phyloP scores from a whole-genome alignment of 2,113 vertebrate species.

The Odontophorus gujanensis region DNA sequence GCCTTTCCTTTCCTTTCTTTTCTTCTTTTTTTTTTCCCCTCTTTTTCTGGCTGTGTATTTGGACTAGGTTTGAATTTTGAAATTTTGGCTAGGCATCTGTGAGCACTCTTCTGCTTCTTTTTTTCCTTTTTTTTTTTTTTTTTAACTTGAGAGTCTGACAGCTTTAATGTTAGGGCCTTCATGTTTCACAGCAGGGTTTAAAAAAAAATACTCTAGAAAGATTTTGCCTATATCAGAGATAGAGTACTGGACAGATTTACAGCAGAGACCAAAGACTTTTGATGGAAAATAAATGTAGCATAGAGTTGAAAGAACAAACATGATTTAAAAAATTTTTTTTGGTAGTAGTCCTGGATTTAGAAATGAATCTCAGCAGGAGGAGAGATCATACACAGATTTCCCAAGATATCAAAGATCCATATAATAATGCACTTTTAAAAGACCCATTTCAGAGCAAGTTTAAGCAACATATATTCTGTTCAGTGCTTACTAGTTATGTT shows the following conservation, averaged over 20 bases:
- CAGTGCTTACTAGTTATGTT: neutral
- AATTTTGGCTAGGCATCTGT: neutral
- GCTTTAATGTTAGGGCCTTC: constrained; percentile 33
- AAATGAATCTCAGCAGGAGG: neutral
- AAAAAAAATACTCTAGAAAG: neutral
- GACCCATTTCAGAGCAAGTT: neutral
- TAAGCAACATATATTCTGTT: neutral
- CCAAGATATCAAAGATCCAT: constrained; percentile 24
- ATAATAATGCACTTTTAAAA: constrained; percentile 3
- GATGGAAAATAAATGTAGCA: constrained; percentile 9
- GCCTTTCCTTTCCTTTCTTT: neutral
- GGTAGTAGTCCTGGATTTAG: neutral
- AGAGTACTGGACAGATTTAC: constrained; percentile 31
- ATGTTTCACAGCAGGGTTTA: constrained; percentile 28
- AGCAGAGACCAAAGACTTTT: constrained; percentile 44
- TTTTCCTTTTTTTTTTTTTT: neutral
- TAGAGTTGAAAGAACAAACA: constrained; percentile 40
- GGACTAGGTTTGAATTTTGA: neutral
- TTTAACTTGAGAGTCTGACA: neutral
- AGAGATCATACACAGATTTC: constrained; percentile 29
- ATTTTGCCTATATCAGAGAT: constrained; percentile 16
- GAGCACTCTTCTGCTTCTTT: neutral
- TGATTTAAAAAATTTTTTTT: neutral
- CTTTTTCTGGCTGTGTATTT: neutral
- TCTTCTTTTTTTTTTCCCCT: neutral